phyloP scores from a whole-genome alignment of 2,888 invertebrate genomes.

The Hemistola chrysoprasaria region DNA sequence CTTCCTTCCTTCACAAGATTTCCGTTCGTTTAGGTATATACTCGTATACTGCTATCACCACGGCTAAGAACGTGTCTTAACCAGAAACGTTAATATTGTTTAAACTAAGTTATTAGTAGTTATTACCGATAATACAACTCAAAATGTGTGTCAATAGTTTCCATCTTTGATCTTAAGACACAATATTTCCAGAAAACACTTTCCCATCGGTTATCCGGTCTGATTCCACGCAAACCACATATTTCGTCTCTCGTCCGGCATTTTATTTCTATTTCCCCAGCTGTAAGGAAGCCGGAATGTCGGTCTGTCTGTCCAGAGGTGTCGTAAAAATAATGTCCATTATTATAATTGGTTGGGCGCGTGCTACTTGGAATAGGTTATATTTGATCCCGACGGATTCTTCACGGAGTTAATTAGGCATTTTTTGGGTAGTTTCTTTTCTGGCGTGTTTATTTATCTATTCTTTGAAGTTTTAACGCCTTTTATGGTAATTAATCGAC shows the following conservation, averaged over 20 bases:
- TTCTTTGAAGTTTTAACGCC: constrained; percentile 6
- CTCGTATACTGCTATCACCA: no score
- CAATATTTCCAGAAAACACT: constrained; percentile 10
- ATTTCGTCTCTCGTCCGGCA: constrained; percentile 33
- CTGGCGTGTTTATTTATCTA: neutral
- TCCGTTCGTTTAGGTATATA: no score
- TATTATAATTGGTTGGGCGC: constrained; percentile 67
- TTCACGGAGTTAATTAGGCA: constrained; percentile 16
- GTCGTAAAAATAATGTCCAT: constrained; percentile 72
- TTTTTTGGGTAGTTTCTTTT: constrained; percentile 4
- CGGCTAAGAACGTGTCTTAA: no score
- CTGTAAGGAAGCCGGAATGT: constrained; percentile 45
- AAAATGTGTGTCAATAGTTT: constrained; percentile 1
- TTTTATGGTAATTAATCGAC: constrained; percentile 1
- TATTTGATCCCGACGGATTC: constrained; percentile 41
- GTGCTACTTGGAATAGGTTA: constrained; percentile 48
- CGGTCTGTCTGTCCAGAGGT: constrained; percentile 42
- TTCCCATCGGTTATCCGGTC: constrained; percentile 15
- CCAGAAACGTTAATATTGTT: no score
- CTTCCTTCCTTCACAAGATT: no score
- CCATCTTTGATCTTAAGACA: constrained; percentile 2
- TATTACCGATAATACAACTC: neutral
- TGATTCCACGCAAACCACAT: constrained; percentile 15
- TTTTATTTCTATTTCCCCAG: constrained; percentile 48
- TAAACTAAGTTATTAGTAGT: no score